Conservation (phyloP, 92 coral and sea anemone genomes). For the Heteractis magnifica region DNA sequence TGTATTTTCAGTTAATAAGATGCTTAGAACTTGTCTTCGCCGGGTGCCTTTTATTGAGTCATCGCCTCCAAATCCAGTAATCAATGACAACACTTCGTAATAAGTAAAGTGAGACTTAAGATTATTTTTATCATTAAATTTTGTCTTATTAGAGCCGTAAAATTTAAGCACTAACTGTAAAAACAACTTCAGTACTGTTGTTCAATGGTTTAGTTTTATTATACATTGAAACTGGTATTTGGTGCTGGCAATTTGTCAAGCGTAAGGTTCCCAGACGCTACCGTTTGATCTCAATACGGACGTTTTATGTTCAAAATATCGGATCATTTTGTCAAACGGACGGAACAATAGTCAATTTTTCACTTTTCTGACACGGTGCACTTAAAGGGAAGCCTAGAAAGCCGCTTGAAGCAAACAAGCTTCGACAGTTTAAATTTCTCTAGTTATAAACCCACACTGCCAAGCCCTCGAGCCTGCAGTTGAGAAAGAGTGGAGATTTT, state of each 20-base stretch:
- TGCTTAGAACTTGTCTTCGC: background rate
- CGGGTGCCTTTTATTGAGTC: too few species aligned
- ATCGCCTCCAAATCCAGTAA: background rate
- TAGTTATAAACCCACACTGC: background rate
- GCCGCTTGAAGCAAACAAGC: background rate
- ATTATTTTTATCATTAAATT: background rate
- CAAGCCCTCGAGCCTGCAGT: background rate
- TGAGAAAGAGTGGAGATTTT: background rate
- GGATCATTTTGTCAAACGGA: background rate
- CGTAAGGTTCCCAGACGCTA: background rate
- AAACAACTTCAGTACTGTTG: background rate
- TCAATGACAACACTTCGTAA: background rate
- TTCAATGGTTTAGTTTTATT: background rate
- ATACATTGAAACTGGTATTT: background rate
- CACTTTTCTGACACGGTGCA: too few species aligned
- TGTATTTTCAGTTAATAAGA: background rate
- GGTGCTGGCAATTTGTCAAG: background rate
- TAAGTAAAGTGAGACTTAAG: background rate
- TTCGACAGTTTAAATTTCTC: too few species aligned
- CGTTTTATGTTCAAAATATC: background rate
- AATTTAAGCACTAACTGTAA: background rate
- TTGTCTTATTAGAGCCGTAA: background rate
- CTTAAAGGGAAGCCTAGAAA: too few species aligned
- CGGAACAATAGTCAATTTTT: too few species aligned
- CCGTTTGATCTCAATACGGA: background rate